Evolutionary conservation across 2,113 vertebrate genomes (phyloP).

Genomic region (Pelecanus crispus): DNA sequence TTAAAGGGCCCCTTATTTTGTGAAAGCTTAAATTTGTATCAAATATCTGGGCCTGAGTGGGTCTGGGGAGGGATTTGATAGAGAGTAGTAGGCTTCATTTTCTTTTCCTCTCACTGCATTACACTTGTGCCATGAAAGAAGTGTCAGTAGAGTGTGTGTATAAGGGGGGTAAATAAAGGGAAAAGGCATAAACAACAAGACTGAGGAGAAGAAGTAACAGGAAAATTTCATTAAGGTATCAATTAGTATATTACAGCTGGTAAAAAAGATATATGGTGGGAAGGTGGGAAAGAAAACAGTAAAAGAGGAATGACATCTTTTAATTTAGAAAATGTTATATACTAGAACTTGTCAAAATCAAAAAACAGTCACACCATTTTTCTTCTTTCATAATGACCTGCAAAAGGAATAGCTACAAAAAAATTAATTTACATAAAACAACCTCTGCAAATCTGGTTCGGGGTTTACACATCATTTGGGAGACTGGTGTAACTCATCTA

Average conservation of each 20-base stretch:
- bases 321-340: neutral
- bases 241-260: neutral
- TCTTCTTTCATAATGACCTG: neutral
- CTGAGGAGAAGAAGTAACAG: neutral
- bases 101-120: neutral
- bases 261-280: neutral
- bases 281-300: neutral
- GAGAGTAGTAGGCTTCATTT: neutral
- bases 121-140: neutral
- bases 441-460: neutral
- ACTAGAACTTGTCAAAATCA: neutral
- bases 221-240: neutral
- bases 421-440: neutral
- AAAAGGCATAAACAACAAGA: neutral
- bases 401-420: neutral
- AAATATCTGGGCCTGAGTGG: neutral
- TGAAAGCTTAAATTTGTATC: neutral
- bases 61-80: neutral
- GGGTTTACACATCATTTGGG: neutral
- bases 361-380: rapidly evolving
- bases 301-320: neutral
- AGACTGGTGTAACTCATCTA: neutral
- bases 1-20: neutral
- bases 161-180: neutral
- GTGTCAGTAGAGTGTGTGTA: neutral